Conservation (phyloP, 1,140 invertebrate species). For the Brachionus rubens region DNA sequence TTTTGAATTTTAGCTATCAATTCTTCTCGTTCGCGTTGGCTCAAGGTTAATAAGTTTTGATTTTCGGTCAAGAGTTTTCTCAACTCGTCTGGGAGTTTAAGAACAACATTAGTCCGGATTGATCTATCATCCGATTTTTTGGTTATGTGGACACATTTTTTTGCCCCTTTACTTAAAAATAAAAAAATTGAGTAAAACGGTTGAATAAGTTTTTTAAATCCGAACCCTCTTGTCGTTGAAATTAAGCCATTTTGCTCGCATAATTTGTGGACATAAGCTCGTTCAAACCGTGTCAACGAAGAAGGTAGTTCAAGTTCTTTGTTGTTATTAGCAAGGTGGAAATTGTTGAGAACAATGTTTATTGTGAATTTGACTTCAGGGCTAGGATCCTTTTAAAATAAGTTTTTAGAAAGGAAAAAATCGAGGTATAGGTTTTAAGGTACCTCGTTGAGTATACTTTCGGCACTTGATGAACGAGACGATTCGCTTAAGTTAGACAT, state of each 20-base stretch:
- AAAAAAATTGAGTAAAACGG: not conserved
- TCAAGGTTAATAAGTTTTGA: not conserved
- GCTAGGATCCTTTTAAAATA: not conserved
- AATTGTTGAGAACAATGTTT: constrained; percentile 11
- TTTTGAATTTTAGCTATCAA: constrained; percentile 19
- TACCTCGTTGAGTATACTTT: constrained; percentile 12
- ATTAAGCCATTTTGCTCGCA: constrained; percentile 67
- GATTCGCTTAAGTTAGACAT: constrained; percentile 12
- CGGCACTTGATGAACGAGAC: not conserved
- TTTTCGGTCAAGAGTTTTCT: not conserved
- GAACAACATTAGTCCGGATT: not conserved
- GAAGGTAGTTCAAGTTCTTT: constrained; percentile 68
- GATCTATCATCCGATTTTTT: not conserved
- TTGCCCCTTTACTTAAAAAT: not conserved
- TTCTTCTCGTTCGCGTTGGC: not conserved
- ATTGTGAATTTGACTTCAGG: constrained; percentile 35
- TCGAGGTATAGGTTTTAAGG: not conserved
- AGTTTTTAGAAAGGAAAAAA: not conserved
- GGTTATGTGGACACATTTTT: not conserved
- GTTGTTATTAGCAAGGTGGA: not conserved
- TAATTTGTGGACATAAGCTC: constrained; percentile 73
- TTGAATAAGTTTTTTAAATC: not conserved
- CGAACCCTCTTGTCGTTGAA: constrained; percentile 71
- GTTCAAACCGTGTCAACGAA: constrained; percentile 70
- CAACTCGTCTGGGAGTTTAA: no score